Conservation (phyloP, 92 coral and sea anemone species). For the Epizoanthus fatuus region DNA sequence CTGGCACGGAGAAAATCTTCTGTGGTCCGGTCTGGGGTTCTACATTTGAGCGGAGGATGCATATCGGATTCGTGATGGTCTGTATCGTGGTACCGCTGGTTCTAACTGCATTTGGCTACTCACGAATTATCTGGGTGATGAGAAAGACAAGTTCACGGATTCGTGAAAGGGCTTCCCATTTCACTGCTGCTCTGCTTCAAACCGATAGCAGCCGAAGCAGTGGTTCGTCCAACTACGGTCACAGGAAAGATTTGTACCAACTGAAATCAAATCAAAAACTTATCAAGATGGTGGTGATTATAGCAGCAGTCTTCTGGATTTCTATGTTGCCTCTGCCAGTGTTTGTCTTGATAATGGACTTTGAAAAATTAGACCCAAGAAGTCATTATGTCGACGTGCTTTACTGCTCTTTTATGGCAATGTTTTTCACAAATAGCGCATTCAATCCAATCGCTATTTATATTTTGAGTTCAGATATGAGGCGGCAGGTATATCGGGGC, state of each 20-base stretch:
- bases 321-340: constrained; percentile 91
- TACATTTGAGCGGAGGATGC: constrained; percentile 70
- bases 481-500: constrained; percentile 65
- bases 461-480: constrained; percentile 92
- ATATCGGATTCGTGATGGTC: constrained; percentile 75
- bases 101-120: constrained; percentile 77
- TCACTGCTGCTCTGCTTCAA: constrained; percentile 42
- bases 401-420: constrained; percentile 73
- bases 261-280: constrained; percentile 79
- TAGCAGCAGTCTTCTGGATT: constrained; percentile 90
- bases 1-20: constrained; percentile 46
- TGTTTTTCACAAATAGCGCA: constrained; percentile 96
- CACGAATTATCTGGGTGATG: constrained; percentile 71
- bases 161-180: constrained; percentile 35
- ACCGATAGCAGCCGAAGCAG: constrained; percentile 29
- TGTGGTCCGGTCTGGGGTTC: constrained; percentile 79
- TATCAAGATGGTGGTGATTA: constrained; percentile 91
- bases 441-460: constrained; percentile 94
- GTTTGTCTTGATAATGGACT: constrained; percentile 82
- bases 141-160: constrained; percentile 73
- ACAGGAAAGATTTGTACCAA: constrained; percentile 68
- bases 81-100: constrained; percentile 79
- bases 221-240: constrained; percentile 42
- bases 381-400: constrained; percentile 58
- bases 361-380: constrained; percentile 60